Evolutionary conservation across 2,113 vertebrate species (phyloP).

Genomic region (Lepus europaeus): DNA sequence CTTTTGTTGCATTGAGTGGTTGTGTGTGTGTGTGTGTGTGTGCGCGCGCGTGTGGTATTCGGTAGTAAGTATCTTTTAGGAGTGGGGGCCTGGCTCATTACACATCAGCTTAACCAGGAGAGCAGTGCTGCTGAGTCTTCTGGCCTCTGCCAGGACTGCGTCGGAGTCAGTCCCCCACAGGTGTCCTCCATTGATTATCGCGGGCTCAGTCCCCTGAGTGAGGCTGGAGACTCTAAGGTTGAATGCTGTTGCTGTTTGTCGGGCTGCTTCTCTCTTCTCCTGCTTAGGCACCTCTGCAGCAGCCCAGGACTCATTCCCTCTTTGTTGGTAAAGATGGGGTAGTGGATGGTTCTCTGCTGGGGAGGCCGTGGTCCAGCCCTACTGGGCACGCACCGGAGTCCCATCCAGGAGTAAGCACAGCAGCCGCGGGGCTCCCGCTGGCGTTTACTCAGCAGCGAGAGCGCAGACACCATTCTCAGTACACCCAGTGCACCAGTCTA

Average conservation of each 20-base stretch:
- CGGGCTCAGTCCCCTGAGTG: too few species aligned
- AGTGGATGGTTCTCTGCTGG: not conserved
- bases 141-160: not conserved
- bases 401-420: too few species aligned
- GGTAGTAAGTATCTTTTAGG: not conserved
- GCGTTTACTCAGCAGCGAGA: not conserved
- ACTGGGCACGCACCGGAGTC: too few species aligned
- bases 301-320: not conserved
- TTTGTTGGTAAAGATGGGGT: not conserved
- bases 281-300: not conserved
- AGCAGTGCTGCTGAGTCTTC: not conserved
- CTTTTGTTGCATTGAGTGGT: not conserved
- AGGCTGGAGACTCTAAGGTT: too few species aligned
- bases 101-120: not conserved
- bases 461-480: not conserved
- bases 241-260: not conserved
- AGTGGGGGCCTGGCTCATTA: not conserved
- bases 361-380: not conserved
- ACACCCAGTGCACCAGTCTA: not conserved
- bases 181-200: too few species aligned
- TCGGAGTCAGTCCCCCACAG: not conserved
- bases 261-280: not conserved
- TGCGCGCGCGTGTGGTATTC: not conserved
- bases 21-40: not conserved
- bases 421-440: not conserved